Percentiles rank a stretch among this genome's conserved stretches.
phyloP scores from a whole-genome alignment of 2,888 invertebrate species.

The Villa cingulata region DNA sequence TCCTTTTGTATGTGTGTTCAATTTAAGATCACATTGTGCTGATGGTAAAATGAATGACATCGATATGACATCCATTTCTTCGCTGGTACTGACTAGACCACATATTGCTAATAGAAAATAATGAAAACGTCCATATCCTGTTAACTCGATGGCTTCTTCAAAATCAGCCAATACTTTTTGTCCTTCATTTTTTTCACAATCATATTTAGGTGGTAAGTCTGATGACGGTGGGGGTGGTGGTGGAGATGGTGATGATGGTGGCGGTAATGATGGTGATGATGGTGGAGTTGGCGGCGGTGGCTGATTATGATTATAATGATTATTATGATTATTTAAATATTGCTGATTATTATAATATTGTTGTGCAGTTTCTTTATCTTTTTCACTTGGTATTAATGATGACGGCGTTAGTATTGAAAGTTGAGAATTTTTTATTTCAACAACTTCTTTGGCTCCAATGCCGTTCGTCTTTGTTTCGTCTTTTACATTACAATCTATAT shows the following conservation, averaged over 20 bases:
- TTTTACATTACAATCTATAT: conserved; percentile 74
- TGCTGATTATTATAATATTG: background rate
- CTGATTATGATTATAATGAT: background rate
- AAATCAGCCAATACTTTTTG: conserved; percentile 66
- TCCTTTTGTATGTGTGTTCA: conserved; percentile 72
- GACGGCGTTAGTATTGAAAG: conserved; percentile 29
- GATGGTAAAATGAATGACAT: conserved; percentile 90
- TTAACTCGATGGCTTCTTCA: conserved; percentile 74
- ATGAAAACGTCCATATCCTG: conserved; percentile 63
- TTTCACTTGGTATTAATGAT: conserved; percentile 23
- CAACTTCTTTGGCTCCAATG: conserved; percentile 55
- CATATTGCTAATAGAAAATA: conserved; percentile 79
- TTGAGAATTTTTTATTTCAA: conserved; percentile 32
- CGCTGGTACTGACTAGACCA: conserved; percentile 87
- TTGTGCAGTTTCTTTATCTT: conserved; percentile 15
- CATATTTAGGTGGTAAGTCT: conserved; percentile 24
- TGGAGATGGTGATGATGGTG: conserved; percentile 23
- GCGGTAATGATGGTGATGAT: conserved; percentile 20
- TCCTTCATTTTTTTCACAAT: conserved; percentile 48
- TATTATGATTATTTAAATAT: background rate
- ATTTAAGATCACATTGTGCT: conserved; percentile 80
- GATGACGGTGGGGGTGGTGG: background rate
- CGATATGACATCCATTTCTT: conserved; percentile 92
- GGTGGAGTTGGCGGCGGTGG: background rate
- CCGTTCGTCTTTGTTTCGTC: conserved; percentile 67